Base-by-base conservation (phyloP, 2,888 invertebrate genomes). In the Athalia circularis region DNA sequence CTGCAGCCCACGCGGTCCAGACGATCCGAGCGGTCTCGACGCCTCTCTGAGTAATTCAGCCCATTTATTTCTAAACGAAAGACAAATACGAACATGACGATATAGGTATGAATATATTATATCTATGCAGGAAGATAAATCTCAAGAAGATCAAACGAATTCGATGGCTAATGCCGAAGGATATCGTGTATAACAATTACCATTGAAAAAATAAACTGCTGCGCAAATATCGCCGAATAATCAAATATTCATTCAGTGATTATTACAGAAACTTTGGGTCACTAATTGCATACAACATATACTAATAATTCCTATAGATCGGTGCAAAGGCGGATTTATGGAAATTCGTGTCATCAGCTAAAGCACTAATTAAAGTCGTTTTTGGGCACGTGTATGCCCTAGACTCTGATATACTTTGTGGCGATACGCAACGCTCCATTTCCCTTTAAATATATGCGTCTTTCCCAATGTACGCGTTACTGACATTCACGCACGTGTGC, bases 11-110 rank as follows among this genome's bases (percentile, higher is more conserved):
- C 78, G 72, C 80, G 80, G 75, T 75, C 75, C 75, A 50, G 59
- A 45, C 80, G 67, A 80, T 81, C 80, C 80, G 64, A 75, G 67
- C 80, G 79, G 68, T 80, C 80, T 67, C 64, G 77, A 80, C 57
- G 65, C 77, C 54, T n/a, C 77, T 80, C 80, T 79, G 79, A 80
- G 80, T 81, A 83, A 81, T 83, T 83, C 81, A 68, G 77, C 80
- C 81, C 80, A 81, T 82, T 83, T 83, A 83, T 83, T 82, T 83
- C 82, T 82, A 81, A 78, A 74, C 65, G 72, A 57, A 54, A 72
- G 47, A 74, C 57, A 74, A 78, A 74, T 72, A 64, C 64, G 48
- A 78, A 68, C 50, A 72, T 13, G 52, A 64, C 50, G 64, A 65
- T 11, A 74, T 29, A 29, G 29, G 2, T 29, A 29, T 29, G 29